Evolutionary conservation across 1,140 invertebrate genomes (phyloP).

Genomic region (Drosophila ananassae): DNA sequence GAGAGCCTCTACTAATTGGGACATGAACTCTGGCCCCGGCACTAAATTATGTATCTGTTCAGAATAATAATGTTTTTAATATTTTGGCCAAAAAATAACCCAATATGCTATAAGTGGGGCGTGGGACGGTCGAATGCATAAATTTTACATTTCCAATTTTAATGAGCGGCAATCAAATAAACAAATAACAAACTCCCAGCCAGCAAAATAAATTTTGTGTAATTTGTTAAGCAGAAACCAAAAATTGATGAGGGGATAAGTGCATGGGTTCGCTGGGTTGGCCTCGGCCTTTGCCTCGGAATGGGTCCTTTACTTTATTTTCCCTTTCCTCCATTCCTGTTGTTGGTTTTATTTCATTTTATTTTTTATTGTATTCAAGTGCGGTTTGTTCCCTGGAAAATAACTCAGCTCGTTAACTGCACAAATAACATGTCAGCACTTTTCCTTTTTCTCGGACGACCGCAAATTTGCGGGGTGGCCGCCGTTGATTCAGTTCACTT

Average conservation of each 20-base stretch:
- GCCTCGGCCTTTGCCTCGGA: not conserved
- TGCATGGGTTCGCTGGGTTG: not conserved
- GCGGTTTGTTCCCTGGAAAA: constrained; percentile 73
- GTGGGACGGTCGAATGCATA: constrained; percentile 17
- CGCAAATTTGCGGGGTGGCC: constrained; percentile 69
- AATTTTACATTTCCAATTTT: constrained; percentile 72
- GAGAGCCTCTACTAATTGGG: not conserved
- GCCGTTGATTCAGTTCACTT: constrained; percentile 63
- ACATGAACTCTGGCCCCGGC: not conserved
- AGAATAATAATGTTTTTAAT: not conserved
- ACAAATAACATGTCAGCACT: constrained; percentile 78
- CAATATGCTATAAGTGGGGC: not conserved
- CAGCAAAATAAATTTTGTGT: constrained; percentile 45
- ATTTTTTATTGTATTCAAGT: constrained; percentile 69
- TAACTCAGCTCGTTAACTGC: constrained; percentile 80
- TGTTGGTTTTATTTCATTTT: constrained; percentile 26
- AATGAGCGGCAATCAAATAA: constrained; percentile 74
- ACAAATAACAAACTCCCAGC: constrained; percentile 55
- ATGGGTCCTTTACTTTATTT: constrained; percentile 31
- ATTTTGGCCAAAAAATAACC: constrained; percentile 11
- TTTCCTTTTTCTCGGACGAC: constrained; percentile 34
- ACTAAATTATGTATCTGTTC: constrained; percentile 2
- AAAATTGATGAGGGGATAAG: constrained; percentile 46
- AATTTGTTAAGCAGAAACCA: constrained; percentile 70
- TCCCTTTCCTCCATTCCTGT: constrained; percentile 27